A percentile compares a stretch with the other conserved stretches of the same genome.
phyloP scores from a whole-genome alignment of 2,113 vertebrate genomes.

The Epinephelus lanceolatus region DNA sequence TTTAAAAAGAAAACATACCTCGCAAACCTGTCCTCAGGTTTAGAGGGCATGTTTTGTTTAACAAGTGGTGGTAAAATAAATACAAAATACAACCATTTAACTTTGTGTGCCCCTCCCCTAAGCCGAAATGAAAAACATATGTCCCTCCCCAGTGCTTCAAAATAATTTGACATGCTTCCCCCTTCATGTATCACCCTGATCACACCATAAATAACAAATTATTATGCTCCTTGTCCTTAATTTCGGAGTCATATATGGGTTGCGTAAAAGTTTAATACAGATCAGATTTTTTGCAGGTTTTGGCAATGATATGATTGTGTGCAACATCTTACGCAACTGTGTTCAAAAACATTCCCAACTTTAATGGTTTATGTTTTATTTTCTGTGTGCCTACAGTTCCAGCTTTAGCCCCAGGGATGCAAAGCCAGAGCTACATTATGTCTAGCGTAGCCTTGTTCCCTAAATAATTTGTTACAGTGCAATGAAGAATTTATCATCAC shows the following conservation, averaged over 20 bases:
- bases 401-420: neutral
- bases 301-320: neutral
- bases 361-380: slow-evolving; percentile 21
- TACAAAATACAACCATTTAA: too few species aligned
- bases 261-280: neutral
- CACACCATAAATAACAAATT: too few species aligned
- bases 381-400: neutral
- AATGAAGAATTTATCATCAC: slow-evolving; percentile 43
- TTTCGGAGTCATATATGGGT: neutral
- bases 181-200: too few species aligned
- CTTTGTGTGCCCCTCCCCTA: too few species aligned
- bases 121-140: too few species aligned
- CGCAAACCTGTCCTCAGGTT: too few species aligned
- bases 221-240: neutral
- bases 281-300: neutral
- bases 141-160: too few species aligned
- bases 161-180: too few species aligned
- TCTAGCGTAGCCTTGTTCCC: neutral
- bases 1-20: too few species aligned
- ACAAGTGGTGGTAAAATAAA: too few species aligned
- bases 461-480: slow-evolving; percentile 40
- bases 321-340: neutral
- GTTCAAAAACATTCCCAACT: neutral
- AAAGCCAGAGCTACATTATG: slow-evolving; percentile 5
- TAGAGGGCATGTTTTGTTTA: too few species aligned